Evolutionary conservation across 1,140 invertebrate species (phyloP).

Genomic region (Aphidius gifuensis): DNA sequence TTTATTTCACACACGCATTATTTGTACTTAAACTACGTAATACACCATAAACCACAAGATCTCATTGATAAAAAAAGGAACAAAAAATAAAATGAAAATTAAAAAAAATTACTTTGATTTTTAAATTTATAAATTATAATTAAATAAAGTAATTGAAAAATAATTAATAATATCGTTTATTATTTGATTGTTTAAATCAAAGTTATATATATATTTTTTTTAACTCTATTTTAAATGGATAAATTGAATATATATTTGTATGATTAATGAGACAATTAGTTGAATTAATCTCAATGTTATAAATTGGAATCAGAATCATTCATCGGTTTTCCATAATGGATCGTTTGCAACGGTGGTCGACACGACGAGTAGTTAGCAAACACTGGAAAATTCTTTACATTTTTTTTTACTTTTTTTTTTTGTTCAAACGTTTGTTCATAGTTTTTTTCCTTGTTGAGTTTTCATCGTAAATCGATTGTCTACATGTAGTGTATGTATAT

Average conservation of each 20-base stretch:
- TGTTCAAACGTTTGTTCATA: too few relatives aligned
- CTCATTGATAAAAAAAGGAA: constrained; percentile 13
- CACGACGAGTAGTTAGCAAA: constrained; percentile 16
- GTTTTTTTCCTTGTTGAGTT: constrained; percentile 4
- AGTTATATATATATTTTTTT: too few relatives aligned
- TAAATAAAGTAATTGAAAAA: not conserved
- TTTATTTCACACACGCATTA: not conserved
- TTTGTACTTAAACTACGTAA: constrained; percentile 28
- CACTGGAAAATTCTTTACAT: constrained; percentile 13
- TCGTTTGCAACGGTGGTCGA: constrained; percentile 11
- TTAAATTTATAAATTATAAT: not conserved
- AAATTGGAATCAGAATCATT: constrained; percentile 19
- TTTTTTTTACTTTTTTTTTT: constrained; percentile 1
- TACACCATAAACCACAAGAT: constrained; percentile 18
- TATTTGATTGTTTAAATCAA: not conserved
- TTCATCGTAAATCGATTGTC: constrained; percentile 10
- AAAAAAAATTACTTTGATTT: not conserved
- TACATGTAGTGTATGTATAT: constrained; percentile 6
- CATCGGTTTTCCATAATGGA: constrained; percentile 17
- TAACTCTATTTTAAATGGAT: not conserved
- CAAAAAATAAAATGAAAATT: constrained; percentile 7
- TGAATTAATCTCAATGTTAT: constrained; percentile 9
- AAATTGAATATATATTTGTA: constrained; percentile 1
- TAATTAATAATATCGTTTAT: not conserved
- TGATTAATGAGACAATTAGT: constrained; percentile 19